Evolutionary conservation across 1,140 invertebrate genomes (phyloP), one percentile per base, ranked within the genome.

Genomic region (Matsumurasca onukii): DNA sequence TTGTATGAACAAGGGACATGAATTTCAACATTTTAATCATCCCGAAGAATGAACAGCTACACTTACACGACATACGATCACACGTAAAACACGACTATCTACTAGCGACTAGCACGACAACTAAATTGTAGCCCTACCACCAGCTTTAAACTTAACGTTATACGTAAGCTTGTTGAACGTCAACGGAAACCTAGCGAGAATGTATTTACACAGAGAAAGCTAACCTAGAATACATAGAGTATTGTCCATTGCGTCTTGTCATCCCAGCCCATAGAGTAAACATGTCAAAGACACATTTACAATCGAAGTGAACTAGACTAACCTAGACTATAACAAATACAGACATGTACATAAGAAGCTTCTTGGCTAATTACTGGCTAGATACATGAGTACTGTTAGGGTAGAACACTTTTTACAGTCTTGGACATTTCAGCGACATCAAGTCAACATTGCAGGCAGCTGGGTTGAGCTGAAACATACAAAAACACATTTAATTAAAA

Each of bases 341-440:
- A 5, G 25, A 27, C 22, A 25, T 2, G 12, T 59, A 59, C 55
- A 59, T 59, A 12, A 12, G 5, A 52, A 5, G 12, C 22, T 1
- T 27, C 13, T 13, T 13, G 3, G 55, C 15, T 59, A 29, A 27
- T 27, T 29, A 59, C 22, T 27, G 25, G 24, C 25, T 22, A 25
- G 55, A 59, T 27, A 27, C 2, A 59, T 59, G 30, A 59, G 25
- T 59, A 59, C 55, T 27, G 55, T 59, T 27, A 52, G 13, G 49
- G 49, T 3, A 52, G 49, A 52, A 52, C 49, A 59, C 15, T 59
- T 59, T 59, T 22, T 59, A 59, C 55, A 59, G 55, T 59, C 55
- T 59, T 59, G 25, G 13, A 5, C 55, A 39, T 39, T 39, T 17
- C 34, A 39, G 17, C 17, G 5, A 9, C 34, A 39, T 39, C 17